Evolutionary conservation across 2,888 invertebrate genomes (phyloP).

Genomic region (Drosophila trichaetosa): DNA sequence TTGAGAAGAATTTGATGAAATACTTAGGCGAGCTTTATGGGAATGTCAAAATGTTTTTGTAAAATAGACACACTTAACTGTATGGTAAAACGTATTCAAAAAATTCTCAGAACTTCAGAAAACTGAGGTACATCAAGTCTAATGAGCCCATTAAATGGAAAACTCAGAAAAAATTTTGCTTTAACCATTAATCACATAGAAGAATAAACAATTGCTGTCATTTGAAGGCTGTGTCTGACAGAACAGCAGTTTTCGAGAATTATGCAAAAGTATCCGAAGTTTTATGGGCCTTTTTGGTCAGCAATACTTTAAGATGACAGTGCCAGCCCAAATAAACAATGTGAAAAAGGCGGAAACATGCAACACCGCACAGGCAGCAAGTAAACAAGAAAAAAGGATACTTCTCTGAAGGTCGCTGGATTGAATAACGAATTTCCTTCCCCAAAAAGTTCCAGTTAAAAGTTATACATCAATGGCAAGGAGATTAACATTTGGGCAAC

Average conservation of each 20-base stretch:
- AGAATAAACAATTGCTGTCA: slow-evolving; percentile 17
- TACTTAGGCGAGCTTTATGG: not conserved
- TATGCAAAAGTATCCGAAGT: slow-evolving; percentile 49
- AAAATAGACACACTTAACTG: not conserved
- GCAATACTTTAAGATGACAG: not conserved
- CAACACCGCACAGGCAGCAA: slow-evolving; percentile 42
- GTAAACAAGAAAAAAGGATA: slow-evolving; percentile 39
- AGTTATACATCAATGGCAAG: slow-evolving; percentile 67
- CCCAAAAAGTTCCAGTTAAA: slow-evolving; percentile 42
- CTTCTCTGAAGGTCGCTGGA: slow-evolving; percentile 49
- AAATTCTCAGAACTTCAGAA: no score
- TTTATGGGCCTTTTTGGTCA: not conserved
- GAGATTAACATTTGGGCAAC: slow-evolving; percentile 49
- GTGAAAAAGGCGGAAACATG: slow-evolving; percentile 46
- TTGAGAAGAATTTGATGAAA: not conserved
- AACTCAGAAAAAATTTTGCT: not conserved
- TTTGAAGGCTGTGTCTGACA: not conserved
- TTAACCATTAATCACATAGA: slow-evolving; percentile 35
- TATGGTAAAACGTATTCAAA: not conserved
- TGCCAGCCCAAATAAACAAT: slow-evolving; percentile 10
- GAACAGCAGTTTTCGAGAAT: slow-evolving; percentile 15
- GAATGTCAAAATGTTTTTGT: not conserved
- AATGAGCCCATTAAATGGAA: not conserved
- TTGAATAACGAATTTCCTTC: slow-evolving; percentile 68
- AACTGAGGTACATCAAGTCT: not conserved